These are phyloP conservation scores for Neoitamus cyanurus DNA, from an alignment of 2,888 invertebrate species.

Conservation along the genomic window DNA sequence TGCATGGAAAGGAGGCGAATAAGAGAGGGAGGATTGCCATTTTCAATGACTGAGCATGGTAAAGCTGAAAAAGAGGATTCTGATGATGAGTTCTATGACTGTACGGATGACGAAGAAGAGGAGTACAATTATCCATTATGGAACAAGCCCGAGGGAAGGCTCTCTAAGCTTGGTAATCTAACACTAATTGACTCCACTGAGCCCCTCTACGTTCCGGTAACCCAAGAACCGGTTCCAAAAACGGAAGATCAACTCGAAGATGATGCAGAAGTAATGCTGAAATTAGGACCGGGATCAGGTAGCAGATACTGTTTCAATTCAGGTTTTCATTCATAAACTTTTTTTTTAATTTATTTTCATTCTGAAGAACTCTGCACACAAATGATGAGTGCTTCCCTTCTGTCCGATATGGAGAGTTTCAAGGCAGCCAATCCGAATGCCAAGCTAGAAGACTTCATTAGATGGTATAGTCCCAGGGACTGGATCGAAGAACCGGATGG, in stretches of 20 bases:
- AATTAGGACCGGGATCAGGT: slow-evolving; percentile 83
- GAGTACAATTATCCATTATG: slow-evolving; percentile 67
- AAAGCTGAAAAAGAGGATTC: slow-evolving; percentile 61
- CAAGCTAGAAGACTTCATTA: slow-evolving; percentile 92
- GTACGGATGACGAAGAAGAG: slow-evolving; percentile 70
- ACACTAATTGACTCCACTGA: slow-evolving; percentile 77
- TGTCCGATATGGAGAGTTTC: slow-evolving; percentile 98
- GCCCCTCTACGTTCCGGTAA: slow-evolving; percentile 81
- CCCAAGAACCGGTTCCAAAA: slow-evolving; percentile 94
- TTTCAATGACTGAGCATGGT: slow-evolving; percentile 53
- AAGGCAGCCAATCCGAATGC: slow-evolving; percentile 97
- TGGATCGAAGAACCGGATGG: slow-evolving; percentile 76
- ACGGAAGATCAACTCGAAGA: slow-evolving; percentile 97
- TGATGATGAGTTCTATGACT: slow-evolving; percentile 82
- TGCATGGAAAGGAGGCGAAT: slow-evolving; percentile 75
- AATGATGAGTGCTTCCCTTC: slow-evolving; percentile 94
- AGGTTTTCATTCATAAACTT: not conserved
- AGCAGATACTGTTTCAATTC: no score
- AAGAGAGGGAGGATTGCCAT: slow-evolving; percentile 67
- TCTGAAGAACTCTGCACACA: slow-evolving; percentile 87
- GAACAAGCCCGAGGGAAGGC: slow-evolving; percentile 77
- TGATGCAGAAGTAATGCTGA: slow-evolving; percentile 89
- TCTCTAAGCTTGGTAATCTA: slow-evolving; percentile 75
- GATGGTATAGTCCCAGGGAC: slow-evolving; percentile 98
- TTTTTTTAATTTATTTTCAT: slow-evolving; percentile 61